Evolutionary conservation across 2,113 vertebrate species (phyloP).

Genomic region (Amphilophus citrinellus): DNA sequence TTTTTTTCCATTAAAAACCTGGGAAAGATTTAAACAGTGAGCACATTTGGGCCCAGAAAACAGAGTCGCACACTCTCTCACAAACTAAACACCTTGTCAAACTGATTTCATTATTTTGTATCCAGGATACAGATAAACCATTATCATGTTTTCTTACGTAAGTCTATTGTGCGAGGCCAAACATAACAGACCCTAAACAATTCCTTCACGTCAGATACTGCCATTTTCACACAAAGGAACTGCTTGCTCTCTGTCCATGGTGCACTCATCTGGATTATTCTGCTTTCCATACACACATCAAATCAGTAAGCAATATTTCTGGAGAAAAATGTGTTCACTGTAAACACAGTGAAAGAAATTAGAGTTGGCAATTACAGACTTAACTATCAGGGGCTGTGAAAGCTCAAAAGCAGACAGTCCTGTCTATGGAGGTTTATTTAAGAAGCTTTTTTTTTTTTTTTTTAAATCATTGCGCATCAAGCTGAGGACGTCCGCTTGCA

Average conservation of each 20-base stretch:
- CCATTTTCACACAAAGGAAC: conserved; percentile 37
- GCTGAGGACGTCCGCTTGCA: neutral
- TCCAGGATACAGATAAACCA: conserved; percentile 49
- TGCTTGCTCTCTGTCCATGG: neutral
- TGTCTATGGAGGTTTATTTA: neutral
- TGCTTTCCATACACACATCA: conserved; percentile 1
- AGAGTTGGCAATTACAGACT: neutral
- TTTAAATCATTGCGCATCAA: neutral
- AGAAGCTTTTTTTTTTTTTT: neutral
- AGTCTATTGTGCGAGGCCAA: conserved; percentile 35
- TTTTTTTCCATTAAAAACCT: neutral
- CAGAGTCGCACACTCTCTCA: conserved; percentile 12
- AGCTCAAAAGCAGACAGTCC: neutral
- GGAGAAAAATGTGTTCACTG: neutral
- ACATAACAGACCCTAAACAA: conserved; percentile 53
- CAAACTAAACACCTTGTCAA: conserved; percentile 17
- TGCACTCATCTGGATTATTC: conserved; percentile 7
- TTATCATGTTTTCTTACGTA: conserved; percentile 49
- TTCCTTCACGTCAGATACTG: conserved; percentile 56
- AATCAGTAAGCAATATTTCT: neutral
- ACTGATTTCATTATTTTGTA: conserved; percentile 48
- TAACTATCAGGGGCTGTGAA: neutral
- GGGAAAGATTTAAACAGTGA: neutral
- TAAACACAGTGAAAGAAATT: neutral
- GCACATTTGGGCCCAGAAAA: neutral